Base-by-base conservation (phyloP, 2,888 invertebrate genomes). In the Cabera pusaria region DNA sequence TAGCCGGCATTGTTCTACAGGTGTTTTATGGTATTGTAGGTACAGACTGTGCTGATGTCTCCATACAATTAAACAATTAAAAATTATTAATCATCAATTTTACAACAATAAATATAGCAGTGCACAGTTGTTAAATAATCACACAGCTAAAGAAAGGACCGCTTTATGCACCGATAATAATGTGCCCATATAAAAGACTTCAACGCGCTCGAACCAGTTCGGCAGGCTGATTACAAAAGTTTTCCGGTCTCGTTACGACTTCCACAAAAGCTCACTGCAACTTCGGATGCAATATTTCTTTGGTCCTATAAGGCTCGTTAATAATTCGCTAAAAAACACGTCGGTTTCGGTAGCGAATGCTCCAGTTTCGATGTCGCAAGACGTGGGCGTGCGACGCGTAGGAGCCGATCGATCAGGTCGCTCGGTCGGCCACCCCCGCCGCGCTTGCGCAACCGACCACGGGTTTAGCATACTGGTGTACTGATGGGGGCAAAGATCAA, bases 351-450 rank as follows among this genome's bases (percentile, higher is more conserved):
- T 72, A 76, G 74, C 72, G 64, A 76, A 65, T 78, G 82, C 76
- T 82, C 84, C 57, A 83, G 81, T 76, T 84, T 64, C 64, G 75
- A 68, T 82, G 82, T 76, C 76, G 83, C 72, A 82, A 83, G 69
- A 48, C 45, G 82, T 82, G 74, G 83, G 82, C 72, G 83, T 75
- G 64, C 68, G 65, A 64, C 68, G 81, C 78, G 82, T 81, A 79
- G 82, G 81, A 74, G 79, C 75, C 31, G 41, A 42, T 42, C 41
- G 41, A 36, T 42, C 41, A 29, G 54, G 65, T 59, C 72, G 38
- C 65, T 72, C 76, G 69, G 74, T 73, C 78, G 50, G 65, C 73
- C 75, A 69, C 75, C 72, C 70, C 75, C 78, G 72, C 61, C 59
- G 42, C 48, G 51, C 58, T 57, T 57, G 54, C 70, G 70, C 61